Evolutionary conservation across 2,797 vertebrate species (phyloP), one percentile per base, ranked within the genome.

Genomic region (Aldrovandia affinis): DNA sequence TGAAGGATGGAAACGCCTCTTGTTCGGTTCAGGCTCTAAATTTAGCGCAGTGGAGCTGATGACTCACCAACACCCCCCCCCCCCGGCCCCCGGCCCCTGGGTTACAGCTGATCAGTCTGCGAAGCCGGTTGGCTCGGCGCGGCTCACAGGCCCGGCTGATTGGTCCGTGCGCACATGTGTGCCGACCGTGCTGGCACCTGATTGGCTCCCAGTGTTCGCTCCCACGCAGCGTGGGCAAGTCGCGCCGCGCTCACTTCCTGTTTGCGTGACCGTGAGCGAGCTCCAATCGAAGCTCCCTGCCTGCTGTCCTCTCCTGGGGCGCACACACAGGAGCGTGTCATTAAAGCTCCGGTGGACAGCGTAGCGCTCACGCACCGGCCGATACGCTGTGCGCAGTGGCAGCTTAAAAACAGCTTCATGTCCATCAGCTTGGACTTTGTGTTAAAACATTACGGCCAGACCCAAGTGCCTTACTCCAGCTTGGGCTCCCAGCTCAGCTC

Each of bases 11-110:
- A 83, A 78, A 42, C 52, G 39, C 82, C 73, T 83, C 82, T 59
- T n/a, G 57, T 57, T 59, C 54, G 77, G 55, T 78, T 83, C n/a
- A 30, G 73, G 54, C 39, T 78, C 82, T 83, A 83, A 78, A 83
- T 78, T 83, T 83, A 83, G 73, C 55, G 44, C 22, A 20, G 25
- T 57, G 54, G 77, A 59, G 55, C 47, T 83, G 82, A 83, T 68
- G 63, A 68, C 63, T 68, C 63, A 68, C 63, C 63, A 33, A 15
- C 65, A 2, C 1, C 14, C 65, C 65, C 65, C 65, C 0, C 14
- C 65, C 30, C 28, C 28, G 0, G 6, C 28, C 61, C 59, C 25
- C 68, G 42, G 70, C 57, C 70, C 7, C 50, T 36, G 1, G 9
- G 25, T 77, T 47, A 77, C 44, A 50, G 77, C 75, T 63, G 57